A percentile compares a stretch with the other conserved stretches of the same genome.
Evolutionary conservation across 2,888 invertebrate genomes (phyloP).

Genomic region (Galerucella nymphaeae): DNA sequence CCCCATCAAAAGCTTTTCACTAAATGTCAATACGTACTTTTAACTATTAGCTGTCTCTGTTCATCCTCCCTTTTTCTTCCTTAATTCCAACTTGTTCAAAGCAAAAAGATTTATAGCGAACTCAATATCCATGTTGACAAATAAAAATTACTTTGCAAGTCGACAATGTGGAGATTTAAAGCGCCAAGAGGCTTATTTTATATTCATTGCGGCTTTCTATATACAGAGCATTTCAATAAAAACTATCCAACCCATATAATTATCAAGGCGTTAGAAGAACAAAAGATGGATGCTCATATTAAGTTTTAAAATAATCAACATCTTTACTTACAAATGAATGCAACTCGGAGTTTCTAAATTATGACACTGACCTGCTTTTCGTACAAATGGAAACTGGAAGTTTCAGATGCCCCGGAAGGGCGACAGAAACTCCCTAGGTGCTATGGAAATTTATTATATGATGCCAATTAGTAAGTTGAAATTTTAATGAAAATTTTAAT

Average conservation of each 20-base stretch:
- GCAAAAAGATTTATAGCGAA: constrained; percentile 39
- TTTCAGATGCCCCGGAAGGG: constrained; percentile 33
- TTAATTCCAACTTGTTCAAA: constrained; percentile 30
- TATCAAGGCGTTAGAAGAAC: too few species aligned
- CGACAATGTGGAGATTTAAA: constrained; percentile 43
- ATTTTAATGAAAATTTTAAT: constrained; percentile 41
- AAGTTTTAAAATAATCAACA: too few species aligned
- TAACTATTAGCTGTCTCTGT: too few species aligned
- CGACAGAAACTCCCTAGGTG: constrained; percentile 34
- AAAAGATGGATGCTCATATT: too few species aligned
- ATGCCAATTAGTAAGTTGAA: constrained; percentile 45
- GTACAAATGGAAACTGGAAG: constrained; percentile 26
- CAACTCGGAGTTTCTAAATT: constrained; percentile 28
- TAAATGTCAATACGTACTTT: too few species aligned
- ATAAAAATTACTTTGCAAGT: constrained; percentile 47
- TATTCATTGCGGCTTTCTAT: constrained; percentile 39
- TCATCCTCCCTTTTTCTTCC: constrained; percentile 10
- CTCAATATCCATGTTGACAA: constrained; percentile 45
- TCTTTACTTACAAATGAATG: constrained; percentile 15
- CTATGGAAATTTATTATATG: constrained; percentile 48
- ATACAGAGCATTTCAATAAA: too few species aligned
- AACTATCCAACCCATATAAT: too few species aligned
- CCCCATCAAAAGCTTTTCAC: too few species aligned
- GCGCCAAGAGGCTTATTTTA: constrained; percentile 32
- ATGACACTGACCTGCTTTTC: constrained; percentile 36